Conservation (phyloP, 2,888 invertebrate species). For the Trissonchulus sp. region DNA sequence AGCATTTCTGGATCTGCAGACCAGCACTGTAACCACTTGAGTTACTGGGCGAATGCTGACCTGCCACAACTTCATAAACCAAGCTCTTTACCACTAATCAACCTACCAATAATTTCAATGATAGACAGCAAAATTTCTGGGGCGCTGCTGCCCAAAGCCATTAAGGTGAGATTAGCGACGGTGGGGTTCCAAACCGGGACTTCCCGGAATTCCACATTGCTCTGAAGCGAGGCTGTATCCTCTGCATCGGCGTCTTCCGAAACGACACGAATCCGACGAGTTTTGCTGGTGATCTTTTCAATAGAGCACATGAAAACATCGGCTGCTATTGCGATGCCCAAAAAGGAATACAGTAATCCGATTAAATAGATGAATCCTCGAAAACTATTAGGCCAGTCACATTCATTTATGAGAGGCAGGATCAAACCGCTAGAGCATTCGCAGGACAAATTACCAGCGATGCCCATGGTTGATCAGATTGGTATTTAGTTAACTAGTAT, state of each 20-base stretch:
- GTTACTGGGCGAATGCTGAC: no score
- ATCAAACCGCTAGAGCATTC: slow-evolving; percentile 15
- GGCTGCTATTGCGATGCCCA: slow-evolving; percentile 61
- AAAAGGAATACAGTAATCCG: slow-evolving; percentile 59
- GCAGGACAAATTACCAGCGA: background rate
- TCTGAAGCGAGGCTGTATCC: background rate
- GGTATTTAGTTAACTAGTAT: no score
- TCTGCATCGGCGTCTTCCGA: background rate
- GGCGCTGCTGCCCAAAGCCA: slow-evolving; percentile 61
- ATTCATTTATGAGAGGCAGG: slow-evolving; percentile 20
- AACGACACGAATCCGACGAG: slow-evolving; percentile 53
- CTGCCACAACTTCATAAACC: no score
- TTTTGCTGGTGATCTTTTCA: slow-evolving; percentile 60
- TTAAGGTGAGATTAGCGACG: slow-evolving; percentile 60
- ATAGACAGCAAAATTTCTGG: slow-evolving; percentile 60
- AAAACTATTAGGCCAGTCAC: slow-evolving; percentile 17
- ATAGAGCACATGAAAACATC: slow-evolving; percentile 61
- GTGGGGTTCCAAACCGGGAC: slow-evolving; percentile 59
- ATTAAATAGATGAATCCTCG: slow-evolving; percentile 55
- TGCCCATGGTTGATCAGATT: background rate
- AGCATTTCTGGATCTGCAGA: no score
- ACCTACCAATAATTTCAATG: slow-evolving; percentile 62
- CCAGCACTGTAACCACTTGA: no score
- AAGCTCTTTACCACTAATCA: no score
- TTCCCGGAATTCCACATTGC: slow-evolving; percentile 66